phyloP scores from a whole-genome alignment of 1,140 invertebrate genomes.

The silkworm (Bombyx mori) region DNA sequence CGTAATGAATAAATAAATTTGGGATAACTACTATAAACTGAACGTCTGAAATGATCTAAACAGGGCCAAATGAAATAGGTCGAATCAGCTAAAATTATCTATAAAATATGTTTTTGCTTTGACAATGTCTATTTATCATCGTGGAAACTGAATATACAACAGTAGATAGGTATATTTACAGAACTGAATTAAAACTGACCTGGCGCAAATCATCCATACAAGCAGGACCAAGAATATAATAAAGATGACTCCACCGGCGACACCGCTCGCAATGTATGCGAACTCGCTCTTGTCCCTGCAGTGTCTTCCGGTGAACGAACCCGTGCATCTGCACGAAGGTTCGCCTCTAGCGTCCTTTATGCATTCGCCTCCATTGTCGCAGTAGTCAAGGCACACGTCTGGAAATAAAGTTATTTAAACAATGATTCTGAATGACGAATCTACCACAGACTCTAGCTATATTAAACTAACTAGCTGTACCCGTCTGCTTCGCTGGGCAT shows the following conservation, averaged over 20 bases:
- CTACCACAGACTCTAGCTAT: background rate
- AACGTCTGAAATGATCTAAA: too few relatives aligned
- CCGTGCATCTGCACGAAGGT: conserved; percentile 89
- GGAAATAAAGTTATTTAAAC: conserved; percentile 21
- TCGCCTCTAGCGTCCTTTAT: conserved; percentile 87
- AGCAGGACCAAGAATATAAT: conserved; percentile 93
- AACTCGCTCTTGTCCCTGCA: conserved; percentile 94
- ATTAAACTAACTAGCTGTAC: too few relatives aligned
- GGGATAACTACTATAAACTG: too few relatives aligned
- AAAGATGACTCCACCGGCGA: conserved; percentile 91
- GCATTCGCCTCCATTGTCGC: conserved; percentile 93
- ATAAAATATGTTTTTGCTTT: too few relatives aligned
- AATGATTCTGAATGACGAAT: background rate
- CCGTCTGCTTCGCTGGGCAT: too few relatives aligned
- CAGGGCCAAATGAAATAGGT: too few relatives aligned
- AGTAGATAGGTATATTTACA: too few relatives aligned
- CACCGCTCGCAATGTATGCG: conserved; percentile 94
- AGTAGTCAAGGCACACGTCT: conserved; percentile 91
- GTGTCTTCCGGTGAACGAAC: conserved; percentile 92
- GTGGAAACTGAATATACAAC: too few relatives aligned
- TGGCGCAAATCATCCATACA: conserved; percentile 97
- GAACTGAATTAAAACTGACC: conserved; percentile 62
- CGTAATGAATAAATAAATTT: too few relatives aligned
- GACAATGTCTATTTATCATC: too few relatives aligned
- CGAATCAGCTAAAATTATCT: too few relatives aligned